These are phyloP conservation scores for Campaea margaritaria DNA, from an alignment of 2,888 invertebrate genomes.

Conservation along the genomic window DNA sequence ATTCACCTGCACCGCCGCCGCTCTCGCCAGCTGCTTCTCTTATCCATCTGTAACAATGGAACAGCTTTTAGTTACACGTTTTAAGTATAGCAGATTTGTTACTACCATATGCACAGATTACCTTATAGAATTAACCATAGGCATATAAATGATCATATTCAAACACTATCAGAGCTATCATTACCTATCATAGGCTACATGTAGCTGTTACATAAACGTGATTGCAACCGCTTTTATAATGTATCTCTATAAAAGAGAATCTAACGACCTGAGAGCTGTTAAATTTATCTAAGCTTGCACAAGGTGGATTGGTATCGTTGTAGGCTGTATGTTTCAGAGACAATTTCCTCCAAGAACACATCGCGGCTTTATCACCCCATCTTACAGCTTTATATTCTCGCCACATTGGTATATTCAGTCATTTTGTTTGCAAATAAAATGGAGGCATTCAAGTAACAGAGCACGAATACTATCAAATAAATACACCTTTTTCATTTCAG, in stretches of 20 bases:
- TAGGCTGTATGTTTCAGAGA: not conserved
- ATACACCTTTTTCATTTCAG: constrained; percentile 29
- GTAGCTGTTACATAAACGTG: not conserved
- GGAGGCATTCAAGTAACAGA: constrained; percentile 20
- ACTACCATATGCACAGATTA: no score
- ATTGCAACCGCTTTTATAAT: not conserved
- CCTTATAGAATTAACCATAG: no score
- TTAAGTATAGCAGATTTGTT: no score
- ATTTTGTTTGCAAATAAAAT: constrained; percentile 16
- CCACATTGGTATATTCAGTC: constrained; percentile 11
- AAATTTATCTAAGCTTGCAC: not conserved
- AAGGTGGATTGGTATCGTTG: not conserved
- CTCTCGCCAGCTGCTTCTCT: constrained; percentile 60
- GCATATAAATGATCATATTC: not conserved
- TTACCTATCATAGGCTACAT: not conserved
- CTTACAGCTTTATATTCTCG: constrained; percentile 13
- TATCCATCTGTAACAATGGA: constrained; percentile 67
- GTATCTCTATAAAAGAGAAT: not conserved
- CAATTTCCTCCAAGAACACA: not conserved
- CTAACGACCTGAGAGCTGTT: not conserved
- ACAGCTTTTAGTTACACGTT: not conserved
- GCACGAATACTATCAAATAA: constrained; percentile 31
- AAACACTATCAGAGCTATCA: not conserved
- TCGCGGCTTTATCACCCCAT: constrained; percentile 16
- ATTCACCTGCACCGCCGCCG: constrained; percentile 79